These are phyloP conservation scores for Todus mexicanus DNA, from an alignment of 2,797 vertebrate genomes.

Conservation along the genomic window DNA sequence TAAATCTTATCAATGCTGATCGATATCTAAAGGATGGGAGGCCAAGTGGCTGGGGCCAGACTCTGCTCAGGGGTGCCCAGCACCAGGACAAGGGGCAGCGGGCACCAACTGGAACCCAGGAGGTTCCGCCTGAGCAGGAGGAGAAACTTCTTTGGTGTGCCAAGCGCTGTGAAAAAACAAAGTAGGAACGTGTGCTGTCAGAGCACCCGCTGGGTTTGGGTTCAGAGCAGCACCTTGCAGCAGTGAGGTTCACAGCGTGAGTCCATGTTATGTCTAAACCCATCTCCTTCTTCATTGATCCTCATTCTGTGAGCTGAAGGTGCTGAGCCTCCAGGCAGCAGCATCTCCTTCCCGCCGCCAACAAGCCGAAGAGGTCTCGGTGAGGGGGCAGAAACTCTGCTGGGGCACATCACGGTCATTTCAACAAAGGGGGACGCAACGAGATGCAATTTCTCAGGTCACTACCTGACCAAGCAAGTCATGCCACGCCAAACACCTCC, in stretches of 20 bases:
- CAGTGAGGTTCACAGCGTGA: rapidly evolving
- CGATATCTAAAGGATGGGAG: too few species aligned
- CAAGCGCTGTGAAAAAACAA: not conserved
- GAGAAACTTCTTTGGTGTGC: not conserved
- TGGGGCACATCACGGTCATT: not conserved
- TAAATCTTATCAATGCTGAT: too few species aligned
- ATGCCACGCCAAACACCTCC: not conserved
- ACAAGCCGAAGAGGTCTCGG: not conserved
- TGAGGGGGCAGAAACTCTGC: not conserved
- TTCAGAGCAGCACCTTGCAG: rapidly evolving
- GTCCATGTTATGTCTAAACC: rapidly evolving
- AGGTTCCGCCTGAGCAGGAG: too few species aligned
- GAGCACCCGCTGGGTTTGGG: not conserved
- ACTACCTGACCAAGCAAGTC: not conserved
- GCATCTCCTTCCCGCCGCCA: not conserved
- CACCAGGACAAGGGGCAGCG: too few species aligned
- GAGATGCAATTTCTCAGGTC: not conserved
- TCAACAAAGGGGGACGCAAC: not conserved
- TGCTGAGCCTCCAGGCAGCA: not conserved
- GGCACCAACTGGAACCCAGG: too few species aligned
- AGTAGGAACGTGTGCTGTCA: not conserved
- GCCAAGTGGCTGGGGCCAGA: too few species aligned
- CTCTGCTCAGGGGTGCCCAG: too few species aligned
- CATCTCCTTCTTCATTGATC: not conserved
- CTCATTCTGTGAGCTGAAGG: not conserved